phyloP scores from a whole-genome alignment of 2,888 invertebrate species.

The Coremacera marginata region DNA sequence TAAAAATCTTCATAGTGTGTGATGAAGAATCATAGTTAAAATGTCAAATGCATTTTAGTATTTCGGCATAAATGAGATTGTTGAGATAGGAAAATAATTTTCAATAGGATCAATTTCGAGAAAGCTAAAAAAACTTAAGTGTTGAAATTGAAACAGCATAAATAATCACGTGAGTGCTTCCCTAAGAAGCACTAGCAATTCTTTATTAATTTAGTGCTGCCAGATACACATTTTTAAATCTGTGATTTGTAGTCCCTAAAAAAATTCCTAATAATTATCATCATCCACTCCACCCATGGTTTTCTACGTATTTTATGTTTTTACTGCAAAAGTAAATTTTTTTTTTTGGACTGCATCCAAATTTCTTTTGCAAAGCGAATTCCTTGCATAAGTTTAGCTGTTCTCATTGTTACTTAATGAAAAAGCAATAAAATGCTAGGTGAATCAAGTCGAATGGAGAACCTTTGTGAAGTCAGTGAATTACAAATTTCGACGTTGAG shows the following conservation, averaged over 20 bases:
- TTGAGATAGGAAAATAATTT: not conserved
- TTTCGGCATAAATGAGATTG: not conserved
- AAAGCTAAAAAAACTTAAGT: not conserved
- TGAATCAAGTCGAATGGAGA: too few relatives aligned
- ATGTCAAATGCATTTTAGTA: not conserved
- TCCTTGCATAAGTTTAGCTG: conserved; percentile 6
- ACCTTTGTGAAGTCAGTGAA: not conserved
- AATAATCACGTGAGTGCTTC: not conserved
- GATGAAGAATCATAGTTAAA: not conserved
- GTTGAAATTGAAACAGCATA: not conserved
- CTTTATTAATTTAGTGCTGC: not conserved
- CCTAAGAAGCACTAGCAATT: not conserved
- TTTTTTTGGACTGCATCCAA: conserved; percentile 1
- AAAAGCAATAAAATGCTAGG: conserved; percentile 10
- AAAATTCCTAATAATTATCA: too few relatives aligned
- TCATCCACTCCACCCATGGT: not conserved
- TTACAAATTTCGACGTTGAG: not conserved
- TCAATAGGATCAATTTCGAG: too few relatives aligned
- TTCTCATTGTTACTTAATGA: conserved; percentile 15
- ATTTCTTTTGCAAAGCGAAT: not conserved
- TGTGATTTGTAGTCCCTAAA: too few relatives aligned
- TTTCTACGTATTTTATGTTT: not conserved
- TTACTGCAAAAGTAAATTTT: not conserved
- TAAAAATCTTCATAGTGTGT: not conserved
- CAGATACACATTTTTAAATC: not conserved